phyloP scores from a whole-genome alignment of 2,797 vertebrate genomes.

The Dendrocincla tyrannina region DNA sequence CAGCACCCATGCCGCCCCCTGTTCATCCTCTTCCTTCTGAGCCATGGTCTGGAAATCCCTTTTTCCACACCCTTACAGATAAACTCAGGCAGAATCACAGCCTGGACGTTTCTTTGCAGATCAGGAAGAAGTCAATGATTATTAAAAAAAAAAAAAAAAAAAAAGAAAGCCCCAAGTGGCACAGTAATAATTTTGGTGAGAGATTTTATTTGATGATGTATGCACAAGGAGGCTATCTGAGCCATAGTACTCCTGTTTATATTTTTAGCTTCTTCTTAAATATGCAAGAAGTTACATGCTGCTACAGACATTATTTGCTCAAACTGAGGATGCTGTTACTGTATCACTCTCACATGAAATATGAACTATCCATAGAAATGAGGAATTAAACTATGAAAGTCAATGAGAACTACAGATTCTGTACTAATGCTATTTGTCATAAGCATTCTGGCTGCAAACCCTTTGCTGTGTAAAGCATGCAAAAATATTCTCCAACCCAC shows the following conservation, averaged over 20 bases:
- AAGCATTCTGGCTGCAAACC: neutral
- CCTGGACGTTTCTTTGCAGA: neutral
- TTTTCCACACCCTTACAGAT: neutral
- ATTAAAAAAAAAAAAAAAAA: neutral
- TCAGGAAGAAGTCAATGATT: neutral
- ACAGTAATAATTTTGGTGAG: neutral
- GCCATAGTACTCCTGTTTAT: neutral
- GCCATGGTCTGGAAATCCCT: neutral
- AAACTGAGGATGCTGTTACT: neutral
- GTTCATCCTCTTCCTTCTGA: neutral
- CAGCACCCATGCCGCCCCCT: accelerated
- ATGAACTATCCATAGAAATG: neutral
- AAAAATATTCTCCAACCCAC: neutral
- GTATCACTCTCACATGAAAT: neutral
- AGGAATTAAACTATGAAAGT: neutral
- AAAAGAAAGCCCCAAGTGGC: neutral
- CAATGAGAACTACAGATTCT: neutral
- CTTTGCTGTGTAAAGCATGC: neutral
- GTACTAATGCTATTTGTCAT: neutral
- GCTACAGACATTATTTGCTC: neutral
- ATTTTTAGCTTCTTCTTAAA: neutral
- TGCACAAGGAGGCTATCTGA: neutral
- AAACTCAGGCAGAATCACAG: neutral
- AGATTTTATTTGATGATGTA: neutral
- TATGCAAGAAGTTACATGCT: neutral